A percentile compares a stretch with the other conserved stretches of the same genome.
phyloP scores from a whole-genome alignment of 2,113 vertebrate genomes.

The Lasiurus cinereus region DNA sequence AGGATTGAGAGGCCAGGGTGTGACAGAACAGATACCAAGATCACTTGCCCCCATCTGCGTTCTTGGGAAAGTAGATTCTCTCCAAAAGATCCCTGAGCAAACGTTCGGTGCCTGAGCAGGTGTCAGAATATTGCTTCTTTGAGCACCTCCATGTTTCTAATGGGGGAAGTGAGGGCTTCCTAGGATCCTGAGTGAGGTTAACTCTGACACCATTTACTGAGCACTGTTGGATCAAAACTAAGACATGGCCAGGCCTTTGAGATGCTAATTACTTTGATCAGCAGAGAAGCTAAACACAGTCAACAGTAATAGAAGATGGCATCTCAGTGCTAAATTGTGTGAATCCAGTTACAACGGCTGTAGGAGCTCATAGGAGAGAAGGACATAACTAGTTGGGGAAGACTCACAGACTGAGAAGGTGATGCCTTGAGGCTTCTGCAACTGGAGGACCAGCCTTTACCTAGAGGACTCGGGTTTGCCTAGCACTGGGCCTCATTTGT shows the following conservation, averaged over 20 bases:
- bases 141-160: background rate
- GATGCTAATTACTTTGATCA: conserved; percentile 29
- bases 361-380: background rate
- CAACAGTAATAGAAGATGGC: background rate
- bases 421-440: background rate
- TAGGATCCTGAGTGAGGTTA: background rate
- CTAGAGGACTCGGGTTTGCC: background rate
- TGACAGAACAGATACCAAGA: background rate
- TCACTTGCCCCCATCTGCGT: background rate
- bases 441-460: background rate
- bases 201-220: background rate
- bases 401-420: background rate
- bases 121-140: background rate
- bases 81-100: background rate
- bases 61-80: background rate
- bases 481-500: background rate
- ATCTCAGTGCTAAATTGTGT: background rate
- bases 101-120: background rate
- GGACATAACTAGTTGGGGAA: background rate
- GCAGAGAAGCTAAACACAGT: background rate
- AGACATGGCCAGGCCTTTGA: background rate
- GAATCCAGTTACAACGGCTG: background rate
- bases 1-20: fast-evolving
- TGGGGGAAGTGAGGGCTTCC: background rate
- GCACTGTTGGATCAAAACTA: background rate